Percentiles rank a stretch among this genome's conserved stretches.
These are phyloP conservation scores for Caenorhabditis virilis DNA, from an alignment of 2,888 invertebrate species.

Conservation along the genomic window DNA sequence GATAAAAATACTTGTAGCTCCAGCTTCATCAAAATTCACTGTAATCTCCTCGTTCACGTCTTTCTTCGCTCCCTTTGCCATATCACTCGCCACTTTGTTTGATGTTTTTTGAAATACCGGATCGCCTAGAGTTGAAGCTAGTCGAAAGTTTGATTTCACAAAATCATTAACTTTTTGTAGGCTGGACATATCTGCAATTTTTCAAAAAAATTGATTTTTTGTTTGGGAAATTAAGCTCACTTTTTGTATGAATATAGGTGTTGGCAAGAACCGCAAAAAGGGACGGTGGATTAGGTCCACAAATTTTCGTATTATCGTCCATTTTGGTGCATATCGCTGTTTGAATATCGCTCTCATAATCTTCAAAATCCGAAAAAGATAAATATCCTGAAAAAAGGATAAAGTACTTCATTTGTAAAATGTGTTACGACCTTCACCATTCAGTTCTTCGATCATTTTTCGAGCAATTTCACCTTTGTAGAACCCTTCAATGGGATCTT, in stretches of 20 bases:
- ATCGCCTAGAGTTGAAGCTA: slow-evolving; percentile 20
- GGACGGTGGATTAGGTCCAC: slow-evolving; percentile 41
- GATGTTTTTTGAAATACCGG: slow-evolving; percentile 24
- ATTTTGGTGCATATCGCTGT: slow-evolving; percentile 20
- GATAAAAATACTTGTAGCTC: slow-evolving; percentile 21
- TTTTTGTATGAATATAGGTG: slow-evolving; percentile 16
- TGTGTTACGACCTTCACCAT: slow-evolving; percentile 5
- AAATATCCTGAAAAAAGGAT: no score
- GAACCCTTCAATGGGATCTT: slow-evolving; percentile 41
- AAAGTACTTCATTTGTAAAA: no score
- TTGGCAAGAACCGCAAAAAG: slow-evolving; percentile 26
- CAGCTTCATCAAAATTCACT: slow-evolving; percentile 18
- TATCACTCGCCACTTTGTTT: slow-evolving; percentile 16
- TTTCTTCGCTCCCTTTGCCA: slow-evolving; percentile 19
- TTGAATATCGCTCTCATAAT: slow-evolving; percentile 33
- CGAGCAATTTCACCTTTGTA: slow-evolving; percentile 30
- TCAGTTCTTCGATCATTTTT: slow-evolving; percentile 15
- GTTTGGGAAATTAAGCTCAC: slow-evolving; percentile 2
- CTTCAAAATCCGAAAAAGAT: slow-evolving; percentile 34
- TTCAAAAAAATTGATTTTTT: neutral
- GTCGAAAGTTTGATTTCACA: slow-evolving; percentile 8
- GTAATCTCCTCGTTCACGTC: neutral
- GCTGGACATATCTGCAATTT: slow-evolving; percentile 28
- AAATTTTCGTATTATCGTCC: slow-evolving; percentile 22
- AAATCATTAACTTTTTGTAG: slow-evolving; percentile 27